Base-by-base conservation (phyloP, 2,888 invertebrate species). In the Hemithea aestivaria region DNA sequence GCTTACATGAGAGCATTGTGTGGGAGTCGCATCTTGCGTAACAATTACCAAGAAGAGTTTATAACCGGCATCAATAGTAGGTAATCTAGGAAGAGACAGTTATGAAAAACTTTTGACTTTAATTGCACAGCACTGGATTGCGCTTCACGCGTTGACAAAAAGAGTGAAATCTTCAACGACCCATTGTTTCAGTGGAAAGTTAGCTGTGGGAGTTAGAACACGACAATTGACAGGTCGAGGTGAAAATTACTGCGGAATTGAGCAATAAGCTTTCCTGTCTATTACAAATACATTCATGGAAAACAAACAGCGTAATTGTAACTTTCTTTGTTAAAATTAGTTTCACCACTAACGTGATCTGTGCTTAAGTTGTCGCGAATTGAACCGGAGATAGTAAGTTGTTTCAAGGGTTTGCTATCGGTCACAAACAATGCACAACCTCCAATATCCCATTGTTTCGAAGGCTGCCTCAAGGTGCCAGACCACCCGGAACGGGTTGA, bases 181-280 rank as follows among this genome's bases (percentile, higher is more conserved):
- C 75, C 49, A 85, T 87, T 87, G 85, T 85, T 61, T 73, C 52
- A 43, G 53, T 73, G 68, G 77, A 82, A 82, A 83, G 82, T 81
- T 73, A 51, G 53, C 58, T 73, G 80, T 84, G 84, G 71, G 84
- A 81, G 66, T 60, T 51, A 40, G 51, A 56, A 58, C 57, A 58
- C 55, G 49, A 53, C 58, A 66, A 69, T 62, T 64, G 56, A 64
- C 62, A 56, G 57, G 63, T 48, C 33, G 59, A 52, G 62, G 75
- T 74, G 73, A 78, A 32, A 40, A 78, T 71, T 66, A 66, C 75
- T 66, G 66, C 76, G 69, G 74, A 82, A 81, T 66, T 58, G 49
- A 49, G 55, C 51, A 52, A 52, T 61, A 52, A 63, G 62, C 61
- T 62, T 69, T 64, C 58, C 55, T 60, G 46, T 43, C 40, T 48